Conservation (phyloP, 2,888 invertebrate genomes). For the Phragmatobia fuliginosa region DNA sequence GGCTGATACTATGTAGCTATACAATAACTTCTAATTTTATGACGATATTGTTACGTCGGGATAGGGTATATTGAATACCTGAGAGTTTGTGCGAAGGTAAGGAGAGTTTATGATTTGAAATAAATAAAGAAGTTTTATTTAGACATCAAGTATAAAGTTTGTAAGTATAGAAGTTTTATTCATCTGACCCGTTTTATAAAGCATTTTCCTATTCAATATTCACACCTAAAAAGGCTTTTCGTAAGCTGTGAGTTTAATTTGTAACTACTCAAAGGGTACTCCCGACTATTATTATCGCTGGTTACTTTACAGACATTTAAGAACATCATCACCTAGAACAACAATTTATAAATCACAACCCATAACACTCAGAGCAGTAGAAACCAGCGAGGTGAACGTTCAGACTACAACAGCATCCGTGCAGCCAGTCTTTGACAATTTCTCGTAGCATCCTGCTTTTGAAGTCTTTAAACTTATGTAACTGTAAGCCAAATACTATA, state of each 20-base stretch:
- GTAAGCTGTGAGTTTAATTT: too few species aligned
- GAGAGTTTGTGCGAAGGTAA: slow-evolving; percentile 9
- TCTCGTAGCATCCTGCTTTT: not conserved
- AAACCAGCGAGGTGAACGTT: too few species aligned
- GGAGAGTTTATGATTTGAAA: slow-evolving; percentile 9
- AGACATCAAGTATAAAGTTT: not conserved
- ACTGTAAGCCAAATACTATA: not conserved
- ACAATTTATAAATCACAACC: too few species aligned
- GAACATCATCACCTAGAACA: too few species aligned
- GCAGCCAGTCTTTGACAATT: not conserved
- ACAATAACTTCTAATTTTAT: slow-evolving; percentile 22
- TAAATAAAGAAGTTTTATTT: not conserved
- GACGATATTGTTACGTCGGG: slow-evolving; percentile 20
- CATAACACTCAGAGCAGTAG: too few species aligned
- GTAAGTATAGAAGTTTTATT: not conserved
- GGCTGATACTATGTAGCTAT: slow-evolving; percentile 16
- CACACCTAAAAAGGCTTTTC: too few species aligned
- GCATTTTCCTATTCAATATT: not conserved
- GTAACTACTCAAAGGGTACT: too few species aligned
- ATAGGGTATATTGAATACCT: slow-evolving; percentile 19
- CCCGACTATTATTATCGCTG: too few species aligned
- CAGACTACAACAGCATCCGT: too few species aligned
- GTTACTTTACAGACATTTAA: too few species aligned
- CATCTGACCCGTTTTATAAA: not conserved
- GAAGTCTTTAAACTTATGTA: not conserved